Base-by-base conservation (phyloP, 2,888 invertebrate species). In the Merodon equestris region DNA sequence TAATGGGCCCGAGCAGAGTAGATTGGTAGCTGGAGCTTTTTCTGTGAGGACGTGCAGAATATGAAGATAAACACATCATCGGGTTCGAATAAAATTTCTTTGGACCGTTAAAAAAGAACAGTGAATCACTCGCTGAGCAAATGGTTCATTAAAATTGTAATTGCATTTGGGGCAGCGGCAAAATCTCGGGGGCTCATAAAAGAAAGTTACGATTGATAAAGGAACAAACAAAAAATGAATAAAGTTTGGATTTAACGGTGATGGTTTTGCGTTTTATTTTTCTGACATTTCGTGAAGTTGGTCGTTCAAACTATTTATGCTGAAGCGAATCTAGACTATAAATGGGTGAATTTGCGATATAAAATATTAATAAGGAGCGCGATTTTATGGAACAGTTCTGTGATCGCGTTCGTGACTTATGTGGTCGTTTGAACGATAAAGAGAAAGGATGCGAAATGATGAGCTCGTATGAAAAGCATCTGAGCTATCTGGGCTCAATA, bases 71-170 rank as follows among this genome's bases (percentile, higher is more conserved):
- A 73, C 73, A 79, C 79, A 66, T 79, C 68, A 70, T 70, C 56
- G 64, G 57, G 68, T 64, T 79, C 68, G 58, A 68, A 79, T 79
- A 73, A 72, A 72, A 72, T 61, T 66, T 61, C 58, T 40, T 67
- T 64, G 17, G 47, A 61, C 40, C 48, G 57, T 75, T 70, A 70
- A 77, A 72, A 38, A 57, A 54, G 44, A 40, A 15, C 9, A 51
- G 12, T 45, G 44, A 58, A 50, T 36, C 47, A 64, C 40, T 66
- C 54, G 66, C 19, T 36, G 50, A 40, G 34, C 73, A 74, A 79
- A 70, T 73, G 79, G 73, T 79, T 79, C 79, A 79, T 79, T 79
- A 79, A 79, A 74, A 73, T 74, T 74, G 79, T 73, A 79, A 79
- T 73, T 74, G 77, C 67, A 72, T 67, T 67, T 45, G 40, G 34